phyloP scores from a whole-genome alignment of 2,113 vertebrate species.

The Hirundichthys speculiger region DNA sequence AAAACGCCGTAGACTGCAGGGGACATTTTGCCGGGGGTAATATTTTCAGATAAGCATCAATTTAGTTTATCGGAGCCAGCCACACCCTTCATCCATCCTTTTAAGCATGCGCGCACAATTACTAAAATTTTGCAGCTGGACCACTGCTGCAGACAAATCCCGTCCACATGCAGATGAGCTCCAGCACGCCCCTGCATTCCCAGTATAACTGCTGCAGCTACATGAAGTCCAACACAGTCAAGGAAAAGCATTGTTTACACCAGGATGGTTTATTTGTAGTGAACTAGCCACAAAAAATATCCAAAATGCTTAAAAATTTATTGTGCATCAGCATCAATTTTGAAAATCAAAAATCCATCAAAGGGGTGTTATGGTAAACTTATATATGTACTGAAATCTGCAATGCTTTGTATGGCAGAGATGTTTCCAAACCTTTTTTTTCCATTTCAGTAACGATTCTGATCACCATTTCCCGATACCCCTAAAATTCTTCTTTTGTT shows the following conservation, averaged over 20 bases:
- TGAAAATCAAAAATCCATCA: no score
- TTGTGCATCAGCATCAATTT: no score
- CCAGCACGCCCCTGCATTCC: background rate
- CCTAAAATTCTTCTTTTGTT: no score
- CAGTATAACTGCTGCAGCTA: background rate
- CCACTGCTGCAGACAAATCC: background rate
- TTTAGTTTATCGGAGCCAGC: slow-evolving; percentile 17
- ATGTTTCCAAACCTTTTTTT: no score
- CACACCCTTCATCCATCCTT: background rate
- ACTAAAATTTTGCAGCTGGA: background rate
- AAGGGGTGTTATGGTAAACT: no score
- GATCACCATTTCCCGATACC: no score
- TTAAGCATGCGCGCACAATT: background rate
- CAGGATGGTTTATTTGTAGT: background rate
- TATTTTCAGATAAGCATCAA: slow-evolving; percentile 27
- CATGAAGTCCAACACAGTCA: background rate
- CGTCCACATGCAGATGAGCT: slow-evolving; percentile 22
- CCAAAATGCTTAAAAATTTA: background rate
- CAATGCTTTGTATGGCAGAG: no score
- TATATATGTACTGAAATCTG: no score
- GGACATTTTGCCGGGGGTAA: slow-evolving; percentile 17
- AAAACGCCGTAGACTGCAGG: slow-evolving; percentile 13
- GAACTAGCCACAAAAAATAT: background rate
- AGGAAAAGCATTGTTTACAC: background rate
- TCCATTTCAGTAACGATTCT: no score